phyloP scores from a whole-genome alignment of 2,888 invertebrate species.

The Aporophyla nigra region DNA sequence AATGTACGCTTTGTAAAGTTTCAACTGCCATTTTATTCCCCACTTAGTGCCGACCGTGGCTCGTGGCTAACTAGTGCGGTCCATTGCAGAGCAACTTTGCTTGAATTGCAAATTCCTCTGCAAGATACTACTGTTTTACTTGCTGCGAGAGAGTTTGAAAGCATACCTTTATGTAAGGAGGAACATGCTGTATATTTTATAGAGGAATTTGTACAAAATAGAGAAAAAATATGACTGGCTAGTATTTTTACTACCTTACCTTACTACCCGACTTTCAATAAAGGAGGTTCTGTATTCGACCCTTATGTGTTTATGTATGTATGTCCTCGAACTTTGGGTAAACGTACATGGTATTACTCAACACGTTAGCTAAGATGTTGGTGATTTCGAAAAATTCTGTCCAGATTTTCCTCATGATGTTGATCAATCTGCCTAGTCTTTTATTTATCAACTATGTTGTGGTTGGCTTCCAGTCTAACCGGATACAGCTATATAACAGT shows the following conservation, averaged over 20 bases:
- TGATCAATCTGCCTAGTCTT: too few species aligned
- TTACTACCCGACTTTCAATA: too few species aligned
- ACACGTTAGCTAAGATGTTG: too few species aligned
- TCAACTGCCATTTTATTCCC: slow-evolving; percentile 48
- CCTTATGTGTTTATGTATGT: too few species aligned
- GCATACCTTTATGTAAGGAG: slow-evolving; percentile 23
- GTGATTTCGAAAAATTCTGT: too few species aligned
- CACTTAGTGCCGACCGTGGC: slow-evolving; percentile 43
- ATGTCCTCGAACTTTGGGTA: too few species aligned
- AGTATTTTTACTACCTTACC: neutral
- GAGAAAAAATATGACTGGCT: neutral
- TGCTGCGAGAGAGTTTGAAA: slow-evolving; percentile 27
- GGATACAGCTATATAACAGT: too few species aligned
- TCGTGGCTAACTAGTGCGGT: slow-evolving; percentile 58
- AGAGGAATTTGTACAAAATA: neutral
- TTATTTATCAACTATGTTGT: too few species aligned
- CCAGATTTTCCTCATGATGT: too few species aligned
- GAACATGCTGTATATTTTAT: slow-evolving; percentile 22
- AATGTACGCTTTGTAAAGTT: slow-evolving; percentile 42
- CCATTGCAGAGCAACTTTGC: slow-evolving; percentile 56
- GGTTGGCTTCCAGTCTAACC: too few species aligned
- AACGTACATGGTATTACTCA: too few species aligned
- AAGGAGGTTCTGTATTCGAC: too few species aligned
- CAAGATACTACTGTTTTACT: slow-evolving; percentile 54
- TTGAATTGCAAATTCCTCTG: slow-evolving; percentile 62